Conservation (phyloP, 2,797 vertebrate genomes). For the Argentina silus region DNA sequence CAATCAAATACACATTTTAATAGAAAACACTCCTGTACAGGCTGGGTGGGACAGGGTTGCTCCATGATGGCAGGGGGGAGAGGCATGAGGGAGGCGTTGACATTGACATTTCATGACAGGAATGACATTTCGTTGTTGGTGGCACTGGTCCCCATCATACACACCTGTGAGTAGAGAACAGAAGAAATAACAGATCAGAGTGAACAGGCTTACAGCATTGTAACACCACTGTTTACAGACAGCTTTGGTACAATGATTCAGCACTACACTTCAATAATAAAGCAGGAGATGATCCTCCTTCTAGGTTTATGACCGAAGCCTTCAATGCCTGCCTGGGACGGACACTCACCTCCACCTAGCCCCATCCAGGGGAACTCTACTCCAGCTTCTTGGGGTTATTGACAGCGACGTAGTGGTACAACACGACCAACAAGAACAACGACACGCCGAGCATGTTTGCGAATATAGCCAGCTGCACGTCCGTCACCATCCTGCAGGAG, state of each 20-base stretch:
- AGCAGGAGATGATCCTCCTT: too few species aligned
- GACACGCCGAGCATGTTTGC: conserved; percentile 98
- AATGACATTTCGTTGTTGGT: conserved; percentile 51
- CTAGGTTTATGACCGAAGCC: neutral
- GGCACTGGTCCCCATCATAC: conserved; percentile 31
- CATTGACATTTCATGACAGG: too few species aligned
- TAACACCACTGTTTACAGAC: neutral
- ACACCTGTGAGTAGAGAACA: conserved; percentile 40
- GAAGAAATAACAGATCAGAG: neutral
- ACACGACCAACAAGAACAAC: conserved; percentile 92
- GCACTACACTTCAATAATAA: too few species aligned
- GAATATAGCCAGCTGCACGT: conserved; percentile 96
- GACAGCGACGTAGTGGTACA: conserved; percentile 98
- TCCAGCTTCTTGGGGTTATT: conserved; percentile 97
- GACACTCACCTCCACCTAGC: neutral
- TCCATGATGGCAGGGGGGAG: conserved; percentile 14
- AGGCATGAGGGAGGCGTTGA: neutral
- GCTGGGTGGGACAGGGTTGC: conserved; percentile 31
- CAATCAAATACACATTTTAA: conserved; percentile 49
- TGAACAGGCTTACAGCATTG: neutral
- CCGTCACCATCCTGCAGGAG: conserved; percentile 90
- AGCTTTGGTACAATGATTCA: neutral
- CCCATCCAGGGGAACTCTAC: conserved; percentile 52
- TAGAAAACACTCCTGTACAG: conserved; percentile 69
- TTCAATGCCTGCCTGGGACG: neutral